These are phyloP conservation scores for Ectobius pallidus DNA, from an alignment of 2,888 invertebrate species.

Conservation along the genomic window DNA sequence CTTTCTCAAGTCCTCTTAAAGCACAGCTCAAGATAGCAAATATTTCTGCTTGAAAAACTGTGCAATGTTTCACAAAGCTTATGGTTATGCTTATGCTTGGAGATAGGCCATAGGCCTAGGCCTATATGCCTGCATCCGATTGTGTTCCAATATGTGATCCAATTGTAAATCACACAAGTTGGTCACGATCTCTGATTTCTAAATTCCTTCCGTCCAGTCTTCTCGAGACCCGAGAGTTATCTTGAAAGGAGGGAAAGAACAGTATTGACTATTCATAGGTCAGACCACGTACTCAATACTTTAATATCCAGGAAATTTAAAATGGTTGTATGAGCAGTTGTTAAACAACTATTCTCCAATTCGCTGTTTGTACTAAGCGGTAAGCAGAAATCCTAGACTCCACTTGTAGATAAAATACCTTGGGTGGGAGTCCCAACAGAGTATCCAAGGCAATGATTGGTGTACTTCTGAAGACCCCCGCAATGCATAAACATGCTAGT, in stretches of 20 bases:
- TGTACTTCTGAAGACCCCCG: too few relatives aligned
- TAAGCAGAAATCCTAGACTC: not conserved
- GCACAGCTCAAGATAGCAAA: too few relatives aligned
- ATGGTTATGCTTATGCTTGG: too few relatives aligned
- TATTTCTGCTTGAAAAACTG: too few relatives aligned
- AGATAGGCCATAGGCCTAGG: too few relatives aligned
- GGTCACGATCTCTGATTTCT: not conserved
- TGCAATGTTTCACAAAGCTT: too few relatives aligned
- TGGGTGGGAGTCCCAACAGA: not conserved
- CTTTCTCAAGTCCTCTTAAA: too few relatives aligned
- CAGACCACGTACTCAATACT: not conserved
- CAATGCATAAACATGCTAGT: too few relatives aligned
- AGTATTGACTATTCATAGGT: not conserved
- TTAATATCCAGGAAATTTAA: not conserved
- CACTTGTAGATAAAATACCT: not conserved
- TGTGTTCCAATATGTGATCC: not conserved
- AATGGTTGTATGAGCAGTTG: not conserved
- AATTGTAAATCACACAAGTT: not conserved
- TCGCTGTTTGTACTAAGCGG: not conserved
- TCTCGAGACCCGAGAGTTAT: too few relatives aligned
- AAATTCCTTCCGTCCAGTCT: not conserved
- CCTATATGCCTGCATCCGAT: not conserved
- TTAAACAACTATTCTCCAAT: not conserved
- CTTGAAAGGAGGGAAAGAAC: too few relatives aligned
- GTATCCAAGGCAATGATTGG: not conserved